These are phyloP conservation scores for Sarotherodon lohbergeri DNA, from an alignment of 2,113 vertebrate genomes.

Conservation along the genomic window DNA sequence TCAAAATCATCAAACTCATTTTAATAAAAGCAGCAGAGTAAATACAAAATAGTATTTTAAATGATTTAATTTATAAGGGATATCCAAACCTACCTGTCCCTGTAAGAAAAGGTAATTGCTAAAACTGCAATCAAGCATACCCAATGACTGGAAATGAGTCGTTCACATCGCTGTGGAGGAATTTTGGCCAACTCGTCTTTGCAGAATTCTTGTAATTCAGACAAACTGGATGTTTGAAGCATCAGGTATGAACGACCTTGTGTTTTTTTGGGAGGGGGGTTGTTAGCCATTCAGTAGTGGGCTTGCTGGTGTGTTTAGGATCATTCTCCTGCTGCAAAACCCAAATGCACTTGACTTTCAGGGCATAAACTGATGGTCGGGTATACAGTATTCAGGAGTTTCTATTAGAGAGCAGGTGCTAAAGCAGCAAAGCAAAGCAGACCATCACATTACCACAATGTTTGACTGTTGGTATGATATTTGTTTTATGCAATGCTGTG, in stretches of 20 bases:
- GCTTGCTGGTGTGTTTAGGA: background rate
- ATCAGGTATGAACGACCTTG: background rate
- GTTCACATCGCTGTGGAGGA: rapidly evolving
- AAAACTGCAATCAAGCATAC: background rate
- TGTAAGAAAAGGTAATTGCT: background rate
- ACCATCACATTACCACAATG: background rate
- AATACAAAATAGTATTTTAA: background rate
- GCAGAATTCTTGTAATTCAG: background rate
- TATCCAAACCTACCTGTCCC: background rate
- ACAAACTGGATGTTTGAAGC: background rate
- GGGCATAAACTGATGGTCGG: background rate
- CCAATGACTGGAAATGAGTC: background rate
- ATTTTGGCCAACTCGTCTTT: background rate
- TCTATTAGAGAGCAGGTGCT: background rate
- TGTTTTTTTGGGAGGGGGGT: background rate
- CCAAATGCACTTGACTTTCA: background rate
- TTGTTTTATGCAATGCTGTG: background rate
- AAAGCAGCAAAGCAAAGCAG: background rate
- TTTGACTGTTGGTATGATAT: background rate
- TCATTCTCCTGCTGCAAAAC: background rate
- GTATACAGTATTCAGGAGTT: background rate
- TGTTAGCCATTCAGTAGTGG: background rate
- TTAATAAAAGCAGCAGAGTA: background rate
- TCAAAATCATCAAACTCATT: background rate
- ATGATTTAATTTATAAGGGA: background rate